Evolutionary conservation across 2,797 vertebrate genomes (phyloP).

Genomic region (Hyperoplus lanceolatus): DNA sequence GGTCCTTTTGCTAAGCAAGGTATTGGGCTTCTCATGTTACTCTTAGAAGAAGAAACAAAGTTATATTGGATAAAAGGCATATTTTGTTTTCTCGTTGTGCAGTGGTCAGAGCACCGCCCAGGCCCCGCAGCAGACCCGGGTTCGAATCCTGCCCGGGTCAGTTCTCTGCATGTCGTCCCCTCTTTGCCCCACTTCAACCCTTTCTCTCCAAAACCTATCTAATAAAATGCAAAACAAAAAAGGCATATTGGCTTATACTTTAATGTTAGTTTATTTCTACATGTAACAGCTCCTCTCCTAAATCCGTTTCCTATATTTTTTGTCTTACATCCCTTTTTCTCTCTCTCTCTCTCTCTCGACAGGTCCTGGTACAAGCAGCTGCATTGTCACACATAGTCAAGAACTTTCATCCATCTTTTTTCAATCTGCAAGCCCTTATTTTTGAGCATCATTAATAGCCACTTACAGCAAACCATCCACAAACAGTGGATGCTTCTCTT

Average conservation of each 20-base stretch:
- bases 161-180: too few relatives aligned
- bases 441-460: constrained; percentile 65
- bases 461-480: constrained; percentile 59
- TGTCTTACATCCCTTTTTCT: constrained; percentile 26
- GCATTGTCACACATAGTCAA: constrained; percentile 60
- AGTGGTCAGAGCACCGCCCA: too few relatives aligned
- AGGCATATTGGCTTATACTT: neutral
- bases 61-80: too few relatives aligned
- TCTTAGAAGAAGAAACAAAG: too few relatives aligned
- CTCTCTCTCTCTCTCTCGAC: constrained; percentile 26
- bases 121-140: too few relatives aligned
- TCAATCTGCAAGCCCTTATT: constrained; percentile 26
- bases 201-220: too few relatives aligned
- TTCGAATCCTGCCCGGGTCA: too few relatives aligned
- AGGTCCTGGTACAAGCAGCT: constrained; percentile 68
- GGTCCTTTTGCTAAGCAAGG: constrained; percentile 6
- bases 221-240: too few relatives aligned
- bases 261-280: constrained; percentile 3
- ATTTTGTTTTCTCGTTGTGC: too few relatives aligned
- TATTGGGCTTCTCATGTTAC: neutral
- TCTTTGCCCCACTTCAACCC: too few relatives aligned
- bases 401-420: constrained; percentile 52
- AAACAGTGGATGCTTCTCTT: constrained; percentile 67
- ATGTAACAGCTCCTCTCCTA: constrained; percentile 27
- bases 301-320: constrained; percentile 14